Conservation (phyloP, 2,888 invertebrate genomes). For the Eulithis testata region DNA sequence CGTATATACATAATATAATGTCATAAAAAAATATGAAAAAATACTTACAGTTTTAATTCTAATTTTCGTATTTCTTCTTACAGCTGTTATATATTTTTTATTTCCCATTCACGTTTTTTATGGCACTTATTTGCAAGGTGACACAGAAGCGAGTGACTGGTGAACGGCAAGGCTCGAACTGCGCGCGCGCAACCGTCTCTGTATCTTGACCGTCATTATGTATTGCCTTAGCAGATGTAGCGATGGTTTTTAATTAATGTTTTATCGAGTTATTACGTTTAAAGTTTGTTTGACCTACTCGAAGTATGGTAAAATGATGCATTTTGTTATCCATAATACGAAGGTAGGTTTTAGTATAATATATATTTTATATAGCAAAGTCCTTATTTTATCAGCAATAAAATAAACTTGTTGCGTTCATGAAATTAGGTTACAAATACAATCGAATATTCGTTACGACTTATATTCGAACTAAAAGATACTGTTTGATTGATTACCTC, state of each 20-base stretch:
- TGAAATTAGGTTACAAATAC: not conserved
- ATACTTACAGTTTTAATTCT: constrained; percentile 30
- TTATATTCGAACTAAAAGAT: not conserved
- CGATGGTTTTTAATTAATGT: constrained; percentile 20
- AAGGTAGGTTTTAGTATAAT: too few species aligned
- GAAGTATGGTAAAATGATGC: not conserved
- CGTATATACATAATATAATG: not conserved
- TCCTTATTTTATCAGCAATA: too few species aligned
- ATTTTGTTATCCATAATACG: too few species aligned
- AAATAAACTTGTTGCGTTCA: not conserved
- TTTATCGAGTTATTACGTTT: not conserved
- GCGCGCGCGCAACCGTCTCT: constrained; percentile 57
- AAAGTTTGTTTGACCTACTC: not conserved
- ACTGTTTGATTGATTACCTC: not conserved
- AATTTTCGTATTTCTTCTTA: constrained; percentile 4
- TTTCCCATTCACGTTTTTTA: constrained; percentile 47
- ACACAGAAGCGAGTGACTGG: constrained; percentile 53
- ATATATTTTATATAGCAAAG: too few species aligned
- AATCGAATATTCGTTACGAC: not conserved
- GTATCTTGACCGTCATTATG: constrained; percentile 45
- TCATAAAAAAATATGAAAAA: constrained; percentile 5
- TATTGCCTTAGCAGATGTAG: constrained; percentile 9
- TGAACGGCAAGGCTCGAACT: constrained; percentile 57
- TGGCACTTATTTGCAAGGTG: constrained; percentile 34
- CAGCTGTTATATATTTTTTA: constrained; percentile 30